A percentile compares a stretch with the other conserved stretches of the same genome.
Evolutionary conservation across 2,888 invertebrate genomes (phyloP).

Genomic region (Chydorus sphaericus): DNA sequence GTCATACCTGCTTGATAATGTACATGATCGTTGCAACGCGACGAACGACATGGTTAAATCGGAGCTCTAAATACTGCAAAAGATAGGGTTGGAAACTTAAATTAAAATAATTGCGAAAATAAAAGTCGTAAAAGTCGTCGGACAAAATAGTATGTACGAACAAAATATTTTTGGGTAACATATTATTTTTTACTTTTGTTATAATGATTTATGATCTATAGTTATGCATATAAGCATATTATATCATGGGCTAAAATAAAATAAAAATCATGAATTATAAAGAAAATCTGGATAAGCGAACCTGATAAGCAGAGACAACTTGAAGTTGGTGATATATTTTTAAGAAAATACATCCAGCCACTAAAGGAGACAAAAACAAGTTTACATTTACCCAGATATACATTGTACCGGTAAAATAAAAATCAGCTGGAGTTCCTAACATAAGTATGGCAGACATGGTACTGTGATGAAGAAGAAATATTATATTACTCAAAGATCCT

Average conservation of each 20-base stretch:
- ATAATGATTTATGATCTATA: too few relatives aligned
- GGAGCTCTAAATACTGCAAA: slow-evolving; percentile 19
- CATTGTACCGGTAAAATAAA: slow-evolving; percentile 65
- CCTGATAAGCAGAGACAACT: slow-evolving; percentile 26
- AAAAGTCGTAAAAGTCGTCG: too few relatives aligned
- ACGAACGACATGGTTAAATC: slow-evolving; percentile 19
- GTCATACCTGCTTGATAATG: too few relatives aligned
- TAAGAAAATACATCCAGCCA: slow-evolving; percentile 21
- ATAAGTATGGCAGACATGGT: slow-evolving; percentile 64
- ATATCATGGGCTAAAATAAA: too few relatives aligned
- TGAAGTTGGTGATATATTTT: slow-evolving; percentile 23
- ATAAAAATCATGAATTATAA: too few relatives aligned
- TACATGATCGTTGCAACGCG: slow-evolving; percentile 16
- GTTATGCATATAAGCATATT: too few relatives aligned
- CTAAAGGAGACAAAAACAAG: slow-evolving; percentile 22
- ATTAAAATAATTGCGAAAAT: too few relatives aligned
- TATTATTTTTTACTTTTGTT: too few relatives aligned
- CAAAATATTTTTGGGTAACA: too few relatives aligned
- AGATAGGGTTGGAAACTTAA: too few relatives aligned
- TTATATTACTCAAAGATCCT: neutral
- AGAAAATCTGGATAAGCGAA: too few relatives aligned
- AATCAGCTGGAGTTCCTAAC: slow-evolving; percentile 61
- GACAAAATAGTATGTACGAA: too few relatives aligned
- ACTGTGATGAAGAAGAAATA: slow-evolving; percentile 32
- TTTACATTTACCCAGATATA: slow-evolving; percentile 33